Evolutionary conservation across 2,797 vertebrate species (phyloP), one percentile per base, ranked within the genome.

Genomic region (Scarus forsteni): DNA sequence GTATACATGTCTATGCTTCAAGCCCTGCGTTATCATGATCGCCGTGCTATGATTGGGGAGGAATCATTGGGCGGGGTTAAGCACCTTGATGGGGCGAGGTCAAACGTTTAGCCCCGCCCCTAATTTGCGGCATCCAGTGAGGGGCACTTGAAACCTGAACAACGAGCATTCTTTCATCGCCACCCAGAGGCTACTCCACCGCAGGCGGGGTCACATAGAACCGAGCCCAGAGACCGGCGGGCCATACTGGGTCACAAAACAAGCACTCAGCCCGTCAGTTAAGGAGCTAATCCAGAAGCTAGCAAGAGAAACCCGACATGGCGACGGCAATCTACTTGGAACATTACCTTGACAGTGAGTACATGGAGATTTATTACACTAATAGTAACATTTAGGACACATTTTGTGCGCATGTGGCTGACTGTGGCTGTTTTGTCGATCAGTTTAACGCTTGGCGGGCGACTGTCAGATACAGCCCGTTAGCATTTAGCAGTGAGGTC

Each of bases 241-340:
- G 38, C 52, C 18, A 49, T 11, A 39, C 71, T 0, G 75, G 68
- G 8, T 52, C 3, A 7, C 49, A 85, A 88, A 92, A 83, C 85
- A 80, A 90, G 65, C 85, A 2, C 48, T 57, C 49, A n/a, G 13
- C 45, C 53, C 87, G 66, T 45, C 60, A 63, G 36, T 48, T 53
- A 18, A 42, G 49, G 44, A 48, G 77, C 78, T 73, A 75, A 68
- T 19, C 50, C 19, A 55, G 66, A 56, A 77, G 87, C 75, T 85
- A 79, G 6, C 14, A 67, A 13, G 56, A 85, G 78, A 86, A 79
- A 77, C 39, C 81, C 66, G 89, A 94, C 84, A 98, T 98, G 97
- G 97, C 97, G 94, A 97, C 97, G 57, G 97, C 97, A 81, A 97
- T 99, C 93, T 99, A 98, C 85, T 92, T 99, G 93, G 97, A 99